phyloP scores from a whole-genome alignment of 1,140 invertebrate genomes.

The Mizuhopecten yessoensis region DNA sequence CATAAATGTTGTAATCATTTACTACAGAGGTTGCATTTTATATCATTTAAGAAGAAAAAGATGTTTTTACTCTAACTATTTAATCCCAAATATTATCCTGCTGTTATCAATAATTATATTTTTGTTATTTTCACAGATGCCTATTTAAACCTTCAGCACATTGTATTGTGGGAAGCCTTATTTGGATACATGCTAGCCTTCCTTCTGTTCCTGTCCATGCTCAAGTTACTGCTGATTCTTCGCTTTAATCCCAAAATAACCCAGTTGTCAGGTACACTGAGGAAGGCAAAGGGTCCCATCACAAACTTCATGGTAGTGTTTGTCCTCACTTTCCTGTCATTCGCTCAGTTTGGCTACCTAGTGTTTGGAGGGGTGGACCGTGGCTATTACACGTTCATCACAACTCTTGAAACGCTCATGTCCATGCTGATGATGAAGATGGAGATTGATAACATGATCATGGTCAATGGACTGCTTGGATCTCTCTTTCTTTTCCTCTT shows the following conservation, averaged over 20 bases:
- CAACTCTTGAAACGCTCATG: slow-evolving; percentile 67
- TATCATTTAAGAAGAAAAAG: no score
- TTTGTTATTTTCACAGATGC: slow-evolving; percentile 46
- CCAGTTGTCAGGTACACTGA: slow-evolving; percentile 65
- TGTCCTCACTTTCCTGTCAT: slow-evolving; percentile 67
- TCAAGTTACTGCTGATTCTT: slow-evolving; percentile 82
- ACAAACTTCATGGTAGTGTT: slow-evolving; percentile 69
- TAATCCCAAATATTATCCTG: no score
- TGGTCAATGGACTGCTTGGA: slow-evolving; percentile 55
- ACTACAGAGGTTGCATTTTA: no score
- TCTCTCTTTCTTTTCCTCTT: slow-evolving; percentile 65
- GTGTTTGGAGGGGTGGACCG: slow-evolving; percentile 60
- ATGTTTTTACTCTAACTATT: no score
- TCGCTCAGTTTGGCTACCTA: slow-evolving; percentile 61
- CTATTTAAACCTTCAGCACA: slow-evolving; percentile 62
- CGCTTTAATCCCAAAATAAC: slow-evolving; percentile 81
- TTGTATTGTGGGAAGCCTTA: slow-evolving; percentile 71
- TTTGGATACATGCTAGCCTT: slow-evolving; percentile 80
- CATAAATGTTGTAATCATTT: no score
- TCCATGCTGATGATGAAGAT: slow-evolving; percentile 72
- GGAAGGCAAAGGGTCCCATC: slow-evolving; percentile 58
- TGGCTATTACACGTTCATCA: slow-evolving; percentile 62
- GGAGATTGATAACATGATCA: slow-evolving; percentile 51
- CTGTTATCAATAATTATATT: no score
- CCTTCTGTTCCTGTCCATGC: slow-evolving; percentile 81